Evolutionary conservation across 2,888 invertebrate genomes (phyloP).

Genomic region (Athalia circularis): DNA sequence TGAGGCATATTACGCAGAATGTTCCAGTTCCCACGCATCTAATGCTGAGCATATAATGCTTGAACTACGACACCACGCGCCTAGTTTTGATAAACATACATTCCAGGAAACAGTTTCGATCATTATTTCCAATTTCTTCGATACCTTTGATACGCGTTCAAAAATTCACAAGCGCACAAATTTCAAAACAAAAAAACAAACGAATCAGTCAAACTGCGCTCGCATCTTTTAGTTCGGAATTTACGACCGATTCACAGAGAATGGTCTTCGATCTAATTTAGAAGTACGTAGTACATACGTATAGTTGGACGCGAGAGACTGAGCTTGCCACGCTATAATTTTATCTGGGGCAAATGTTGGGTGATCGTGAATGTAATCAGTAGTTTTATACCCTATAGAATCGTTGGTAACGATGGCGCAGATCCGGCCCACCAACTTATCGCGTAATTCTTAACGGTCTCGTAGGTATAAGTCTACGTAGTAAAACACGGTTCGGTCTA

Average conservation of each 20-base stretch:
- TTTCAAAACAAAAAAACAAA: no score
- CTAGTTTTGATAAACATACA: no score
- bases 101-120: no score
- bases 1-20: slow-evolving; percentile 56
- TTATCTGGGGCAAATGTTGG: not conserved
- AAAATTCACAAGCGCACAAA: no score
- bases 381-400: slow-evolving; percentile 8
- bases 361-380: not conserved
- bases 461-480: not conserved
- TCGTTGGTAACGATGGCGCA: not conserved
- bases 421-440: not conserved
- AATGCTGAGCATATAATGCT: not conserved
- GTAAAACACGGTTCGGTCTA: not conserved
- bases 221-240: no score
- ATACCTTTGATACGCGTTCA: not conserved
- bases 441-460: not conserved
- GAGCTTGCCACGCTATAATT: not conserved
- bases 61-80: not conserved
- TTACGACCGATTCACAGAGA: no score
- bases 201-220: no score
- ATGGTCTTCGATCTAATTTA: no score
- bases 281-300: no score
- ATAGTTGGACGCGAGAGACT: no score
- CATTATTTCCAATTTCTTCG: not conserved
- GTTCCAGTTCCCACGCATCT: slow-evolving; percentile 70